Evolutionary conservation across 2,113 vertebrate species (phyloP).

Genomic region (Cinclus mexicanus): DNA sequence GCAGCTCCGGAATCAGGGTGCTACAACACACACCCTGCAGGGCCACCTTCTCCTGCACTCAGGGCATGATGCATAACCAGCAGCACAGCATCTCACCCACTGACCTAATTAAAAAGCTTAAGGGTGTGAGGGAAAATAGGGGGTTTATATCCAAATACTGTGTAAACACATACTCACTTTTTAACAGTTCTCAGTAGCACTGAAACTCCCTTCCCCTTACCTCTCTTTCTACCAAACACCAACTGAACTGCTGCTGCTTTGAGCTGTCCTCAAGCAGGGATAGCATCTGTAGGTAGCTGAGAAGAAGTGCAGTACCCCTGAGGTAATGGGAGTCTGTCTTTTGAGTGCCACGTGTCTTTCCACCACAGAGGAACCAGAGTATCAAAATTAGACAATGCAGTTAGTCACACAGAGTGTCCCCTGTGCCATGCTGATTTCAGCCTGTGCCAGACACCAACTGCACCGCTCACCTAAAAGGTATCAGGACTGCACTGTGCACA

Average conservation of each 20-base stretch:
- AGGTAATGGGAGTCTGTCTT: not conserved
- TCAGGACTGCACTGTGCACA: not conserved
- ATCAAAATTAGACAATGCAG: not conserved
- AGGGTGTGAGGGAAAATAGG: not conserved
- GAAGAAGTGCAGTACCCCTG: not conserved
- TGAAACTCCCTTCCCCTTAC: not conserved
- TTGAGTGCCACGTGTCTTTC: not conserved
- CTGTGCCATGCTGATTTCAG: not conserved
- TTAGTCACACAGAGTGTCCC: not conserved
- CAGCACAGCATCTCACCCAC: not conserved
- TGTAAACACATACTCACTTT: not conserved
- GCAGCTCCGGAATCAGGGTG: not conserved
- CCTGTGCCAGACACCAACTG: fast-evolving
- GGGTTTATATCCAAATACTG: not conserved
- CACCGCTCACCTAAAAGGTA: not conserved
- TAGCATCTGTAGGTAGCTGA: not conserved
- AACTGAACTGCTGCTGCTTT: not conserved
- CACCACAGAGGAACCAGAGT: not conserved
- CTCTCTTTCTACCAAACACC: not conserved
- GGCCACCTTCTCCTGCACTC: not conserved
- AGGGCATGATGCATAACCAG: fast-evolving
- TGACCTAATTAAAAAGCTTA: not conserved
- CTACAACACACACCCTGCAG: not conserved
- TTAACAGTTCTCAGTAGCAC: not conserved
- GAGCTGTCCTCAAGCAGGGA: not conserved